phyloP scores from a whole-genome alignment of 2,113 vertebrate genomes.

The Anhinga rufa region DNA sequence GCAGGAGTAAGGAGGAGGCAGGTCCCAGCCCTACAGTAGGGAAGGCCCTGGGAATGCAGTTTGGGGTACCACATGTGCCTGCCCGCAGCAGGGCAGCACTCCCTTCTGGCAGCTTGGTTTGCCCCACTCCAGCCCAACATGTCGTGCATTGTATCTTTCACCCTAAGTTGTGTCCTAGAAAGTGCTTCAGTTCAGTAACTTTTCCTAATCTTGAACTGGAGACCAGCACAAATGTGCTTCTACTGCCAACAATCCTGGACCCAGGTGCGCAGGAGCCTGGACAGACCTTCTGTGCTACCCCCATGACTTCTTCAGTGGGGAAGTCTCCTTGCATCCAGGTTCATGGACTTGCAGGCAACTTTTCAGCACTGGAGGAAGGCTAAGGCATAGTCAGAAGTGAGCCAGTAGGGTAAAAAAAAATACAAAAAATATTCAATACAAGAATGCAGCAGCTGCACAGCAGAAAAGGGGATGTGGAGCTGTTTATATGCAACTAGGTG shows the following conservation, averaged over 20 bases:
- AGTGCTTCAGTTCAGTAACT: not conserved
- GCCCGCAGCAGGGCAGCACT: not conserved
- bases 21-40: not conserved
- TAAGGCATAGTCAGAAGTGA: not conserved
- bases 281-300: not conserved
- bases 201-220: not conserved
- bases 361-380: not conserved
- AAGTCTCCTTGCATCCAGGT: not conserved
- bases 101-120: not conserved
- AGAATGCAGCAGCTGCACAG: not conserved
- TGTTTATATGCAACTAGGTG: not conserved
- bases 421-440: not conserved
- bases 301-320: not conserved
- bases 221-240: not conserved
- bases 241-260: not conserved
- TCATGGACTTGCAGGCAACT: not conserved
- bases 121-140: not conserved
- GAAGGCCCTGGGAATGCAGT: not conserved
- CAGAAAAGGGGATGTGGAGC: not conserved
- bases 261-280: not conserved
- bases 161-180: not conserved
- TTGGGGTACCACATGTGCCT: accelerated
- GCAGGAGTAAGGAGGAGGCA: not conserved
- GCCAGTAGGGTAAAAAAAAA: not conserved
- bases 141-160: not conserved